A percentile compares a stretch with the other conserved stretches of the same genome.
phyloP scores from a whole-genome alignment of 2,888 invertebrate genomes.

The Rhagium mordax region DNA sequence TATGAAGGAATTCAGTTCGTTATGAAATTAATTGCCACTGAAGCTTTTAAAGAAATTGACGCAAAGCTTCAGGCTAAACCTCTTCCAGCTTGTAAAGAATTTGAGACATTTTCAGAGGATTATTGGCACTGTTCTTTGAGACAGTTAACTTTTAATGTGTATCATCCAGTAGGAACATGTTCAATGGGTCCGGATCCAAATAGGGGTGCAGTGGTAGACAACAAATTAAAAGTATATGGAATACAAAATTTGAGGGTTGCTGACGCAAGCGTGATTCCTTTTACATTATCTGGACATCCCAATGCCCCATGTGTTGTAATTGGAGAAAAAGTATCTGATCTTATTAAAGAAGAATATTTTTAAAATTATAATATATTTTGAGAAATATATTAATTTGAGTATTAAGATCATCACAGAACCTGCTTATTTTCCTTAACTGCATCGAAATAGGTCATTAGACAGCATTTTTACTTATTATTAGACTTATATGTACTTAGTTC shows the following conservation, averaged over 20 bases:
- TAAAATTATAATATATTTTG: neutral
- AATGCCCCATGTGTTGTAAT: slow-evolving; percentile 80
- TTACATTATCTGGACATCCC: slow-evolving; percentile 77
- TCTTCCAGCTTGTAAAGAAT: slow-evolving; percentile 38
- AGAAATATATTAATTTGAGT: no score
- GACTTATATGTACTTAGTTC: no score
- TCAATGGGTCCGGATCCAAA: slow-evolving; percentile 77
- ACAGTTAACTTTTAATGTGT: slow-evolving; percentile 41
- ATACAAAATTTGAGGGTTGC: slow-evolving; percentile 75
- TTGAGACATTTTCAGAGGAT: slow-evolving; percentile 29
- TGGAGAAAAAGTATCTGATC: slow-evolving; percentile 78
- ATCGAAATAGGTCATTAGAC: no score
- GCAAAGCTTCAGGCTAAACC: slow-evolving; percentile 65
- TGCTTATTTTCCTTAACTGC: no score
- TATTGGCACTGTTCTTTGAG: slow-evolving; percentile 51
- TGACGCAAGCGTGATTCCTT: slow-evolving; percentile 79
- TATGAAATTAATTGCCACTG: slow-evolving; percentile 69
- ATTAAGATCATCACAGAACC: no score
- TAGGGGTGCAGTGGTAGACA: slow-evolving; percentile 76
- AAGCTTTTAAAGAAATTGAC: slow-evolving; percentile 71
- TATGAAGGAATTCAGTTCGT: slow-evolving; percentile 71
- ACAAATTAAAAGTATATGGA: slow-evolving; percentile 75
- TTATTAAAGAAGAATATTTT: slow-evolving; percentile 44
- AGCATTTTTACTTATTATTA: no score
- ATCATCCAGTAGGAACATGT: slow-evolving; percentile 44